A percentile compares a stretch with the other conserved stretches of the same genome.
Evolutionary conservation across 2,888 invertebrate genomes (phyloP).

Genomic region (Plebejus argus): DNA sequence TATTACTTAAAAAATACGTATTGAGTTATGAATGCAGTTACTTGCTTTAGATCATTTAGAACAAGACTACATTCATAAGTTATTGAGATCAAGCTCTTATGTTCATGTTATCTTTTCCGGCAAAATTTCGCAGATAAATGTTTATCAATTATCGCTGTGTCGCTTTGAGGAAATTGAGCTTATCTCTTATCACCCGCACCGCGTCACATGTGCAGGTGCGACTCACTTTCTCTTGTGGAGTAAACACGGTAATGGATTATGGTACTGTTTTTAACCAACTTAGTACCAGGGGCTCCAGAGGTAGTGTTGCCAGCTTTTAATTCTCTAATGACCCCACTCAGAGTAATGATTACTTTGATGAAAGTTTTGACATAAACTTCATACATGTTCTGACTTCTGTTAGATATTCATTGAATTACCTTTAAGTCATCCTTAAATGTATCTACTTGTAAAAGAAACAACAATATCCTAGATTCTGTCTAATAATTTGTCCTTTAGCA

Average conservation of each 20-base stretch:
- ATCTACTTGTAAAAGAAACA: too few species aligned
- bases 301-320: neutral
- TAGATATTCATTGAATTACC: too few species aligned
- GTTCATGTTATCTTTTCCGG: constrained; percentile 55
- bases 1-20: too few species aligned
- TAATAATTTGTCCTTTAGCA: neutral
- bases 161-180: constrained; percentile 67
- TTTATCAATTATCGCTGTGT: constrained; percentile 52
- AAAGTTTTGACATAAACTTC: too few species aligned
- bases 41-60: too few species aligned
- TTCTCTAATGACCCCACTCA: too few species aligned
- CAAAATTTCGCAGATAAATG: constrained; percentile 49
- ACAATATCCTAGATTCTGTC: too few species aligned
- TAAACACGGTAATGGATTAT: neutral
- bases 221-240: neutral
- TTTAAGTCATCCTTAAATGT: too few species aligned
- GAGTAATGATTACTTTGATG: too few species aligned
- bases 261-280: neutral
- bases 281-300: neutral
- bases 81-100: neutral
- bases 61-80: too few species aligned
- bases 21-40: too few species aligned
- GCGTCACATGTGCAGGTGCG: constrained; percentile 39
- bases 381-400: too few species aligned
- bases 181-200: constrained; percentile 53